phyloP scores from a whole-genome alignment of 2,113 vertebrate genomes.

The Scomber scombrus region DNA sequence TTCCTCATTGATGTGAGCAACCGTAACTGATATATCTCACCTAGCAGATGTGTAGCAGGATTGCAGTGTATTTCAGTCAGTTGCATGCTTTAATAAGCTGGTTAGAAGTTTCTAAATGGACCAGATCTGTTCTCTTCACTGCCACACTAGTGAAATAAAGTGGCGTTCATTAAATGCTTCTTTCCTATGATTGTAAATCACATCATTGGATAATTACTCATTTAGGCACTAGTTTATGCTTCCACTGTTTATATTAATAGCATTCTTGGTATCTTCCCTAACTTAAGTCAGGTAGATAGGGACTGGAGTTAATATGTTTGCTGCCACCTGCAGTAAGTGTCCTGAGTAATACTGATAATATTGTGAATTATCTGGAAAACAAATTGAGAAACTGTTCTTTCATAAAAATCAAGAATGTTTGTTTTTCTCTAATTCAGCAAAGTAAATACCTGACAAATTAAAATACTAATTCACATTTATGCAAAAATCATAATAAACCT shows the following conservation, averaged over 20 bases:
- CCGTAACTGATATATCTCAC: conserved; percentile 17
- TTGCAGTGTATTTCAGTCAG: conserved; percentile 54
- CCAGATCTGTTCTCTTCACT: conserved; percentile 24
- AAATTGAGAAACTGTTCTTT: too few relatives aligned
- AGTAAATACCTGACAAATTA: too few relatives aligned
- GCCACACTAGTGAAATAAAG: conserved; percentile 28
- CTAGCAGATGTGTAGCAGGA: not conserved
- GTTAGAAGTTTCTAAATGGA: conserved; percentile 62
- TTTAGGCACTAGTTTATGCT: not conserved
- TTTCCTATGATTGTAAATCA: conserved; percentile 3
- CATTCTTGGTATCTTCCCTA: not conserved
- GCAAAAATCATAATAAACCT: not conserved
- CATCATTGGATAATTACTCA: not conserved
- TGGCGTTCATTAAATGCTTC: not conserved
- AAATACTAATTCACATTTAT: not conserved
- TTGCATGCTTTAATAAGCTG: conserved; percentile 42
- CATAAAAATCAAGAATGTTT: too few relatives aligned
- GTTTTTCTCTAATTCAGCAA: too few relatives aligned
- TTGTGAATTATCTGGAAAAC: not conserved
- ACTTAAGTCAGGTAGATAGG: not conserved
- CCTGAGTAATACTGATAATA: not conserved
- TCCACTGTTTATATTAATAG: not conserved
- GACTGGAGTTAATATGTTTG: not conserved
- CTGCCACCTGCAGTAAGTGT: too few relatives aligned
- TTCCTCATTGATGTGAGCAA: not conserved